phyloP scores from a whole-genome alignment of 2,888 invertebrate species.

The Leptopilina drosophilae region DNA sequence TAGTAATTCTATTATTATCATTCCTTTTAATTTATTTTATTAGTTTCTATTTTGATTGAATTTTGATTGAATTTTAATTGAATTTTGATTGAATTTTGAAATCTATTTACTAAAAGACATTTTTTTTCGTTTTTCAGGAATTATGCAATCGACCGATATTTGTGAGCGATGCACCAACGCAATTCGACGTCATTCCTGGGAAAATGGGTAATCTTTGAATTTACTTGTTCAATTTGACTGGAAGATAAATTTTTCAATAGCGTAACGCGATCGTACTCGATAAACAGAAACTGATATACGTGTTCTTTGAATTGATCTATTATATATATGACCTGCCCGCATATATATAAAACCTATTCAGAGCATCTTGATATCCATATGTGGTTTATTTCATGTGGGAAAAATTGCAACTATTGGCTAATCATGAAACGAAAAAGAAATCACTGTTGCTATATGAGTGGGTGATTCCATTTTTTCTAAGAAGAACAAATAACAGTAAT shows the following conservation, averaged over 20 bases:
- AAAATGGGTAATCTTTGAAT: constrained; percentile 86
- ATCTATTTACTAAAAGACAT: constrained; percentile 51
- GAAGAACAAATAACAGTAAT: background rate
- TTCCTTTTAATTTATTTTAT: background rate
- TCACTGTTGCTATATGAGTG: background rate
- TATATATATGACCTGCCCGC: constrained; percentile 24
- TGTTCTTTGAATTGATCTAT: constrained; percentile 27
- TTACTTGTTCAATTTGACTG: background rate
- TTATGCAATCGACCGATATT: constrained; percentile 87
- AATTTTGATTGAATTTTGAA: too few species aligned
- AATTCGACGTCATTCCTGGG: constrained; percentile 91
- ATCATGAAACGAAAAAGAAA: constrained; percentile 4
- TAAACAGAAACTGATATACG: background rate
- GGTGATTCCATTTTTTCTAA: background rate
- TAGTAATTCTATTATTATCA: too few species aligned
- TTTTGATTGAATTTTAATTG: too few species aligned
- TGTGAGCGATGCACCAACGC: constrained; percentile 87
- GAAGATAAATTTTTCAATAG: constrained; percentile 1
- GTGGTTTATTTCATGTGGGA: constrained; percentile 12
- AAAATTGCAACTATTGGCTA: constrained; percentile 8
- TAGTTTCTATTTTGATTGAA: background rate
- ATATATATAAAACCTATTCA: constrained; percentile 25
- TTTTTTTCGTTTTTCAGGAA: constrained; percentile 81
- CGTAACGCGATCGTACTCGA: background rate
- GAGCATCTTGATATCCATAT: constrained; percentile 39